A percentile compares a stretch with the other conserved stretches of the same genome.
phyloP scores from a whole-genome alignment of 1,140 invertebrate genomes.

The Trachymyrmex cornetzi region DNA sequence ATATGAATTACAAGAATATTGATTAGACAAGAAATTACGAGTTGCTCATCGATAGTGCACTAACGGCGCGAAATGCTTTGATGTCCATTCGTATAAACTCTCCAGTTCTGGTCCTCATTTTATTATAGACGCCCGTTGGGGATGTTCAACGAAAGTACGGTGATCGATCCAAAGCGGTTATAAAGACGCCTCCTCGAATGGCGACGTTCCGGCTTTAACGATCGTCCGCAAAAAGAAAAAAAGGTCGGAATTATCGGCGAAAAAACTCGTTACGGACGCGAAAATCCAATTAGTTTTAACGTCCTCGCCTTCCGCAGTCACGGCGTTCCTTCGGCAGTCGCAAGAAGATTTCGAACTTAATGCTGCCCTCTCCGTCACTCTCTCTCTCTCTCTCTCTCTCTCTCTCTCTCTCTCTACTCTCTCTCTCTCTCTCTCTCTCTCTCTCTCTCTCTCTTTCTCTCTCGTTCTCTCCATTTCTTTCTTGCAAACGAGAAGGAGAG shows the following conservation, averaged over 20 bases:
- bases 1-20: not conserved
- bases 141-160: constrained; percentile 50
- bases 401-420: constrained; percentile 35
- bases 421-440: constrained; percentile 14
- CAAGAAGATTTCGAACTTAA: constrained; percentile 69
- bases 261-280: constrained; percentile 62
- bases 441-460: not conserved
- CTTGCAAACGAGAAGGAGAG: not conserved
- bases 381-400: constrained; percentile 25
- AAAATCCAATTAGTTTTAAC: constrained; percentile 74
- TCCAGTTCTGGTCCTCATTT: constrained; percentile 14
- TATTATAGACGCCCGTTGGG: constrained; percentile 20
- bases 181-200: constrained; percentile 54
- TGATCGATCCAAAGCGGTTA: constrained; percentile 50
- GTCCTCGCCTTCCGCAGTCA: constrained; percentile 65
- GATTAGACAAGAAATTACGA: constrained; percentile 7
- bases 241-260: constrained; percentile 58
- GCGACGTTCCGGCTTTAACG: constrained; percentile 52
- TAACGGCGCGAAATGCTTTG: constrained; percentile 7
- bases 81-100: constrained; percentile 20
- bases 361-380: constrained; percentile 26
- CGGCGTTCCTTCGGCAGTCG: constrained; percentile 59
- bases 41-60: not conserved
- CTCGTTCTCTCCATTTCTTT: not conserved
- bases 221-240: constrained; percentile 47